Percentiles rank a stretch among this genome's conserved stretches.
These are phyloP conservation scores for Lineus longissimus DNA, from an alignment of 1,140 invertebrate genomes.

Conservation along the genomic window DNA sequence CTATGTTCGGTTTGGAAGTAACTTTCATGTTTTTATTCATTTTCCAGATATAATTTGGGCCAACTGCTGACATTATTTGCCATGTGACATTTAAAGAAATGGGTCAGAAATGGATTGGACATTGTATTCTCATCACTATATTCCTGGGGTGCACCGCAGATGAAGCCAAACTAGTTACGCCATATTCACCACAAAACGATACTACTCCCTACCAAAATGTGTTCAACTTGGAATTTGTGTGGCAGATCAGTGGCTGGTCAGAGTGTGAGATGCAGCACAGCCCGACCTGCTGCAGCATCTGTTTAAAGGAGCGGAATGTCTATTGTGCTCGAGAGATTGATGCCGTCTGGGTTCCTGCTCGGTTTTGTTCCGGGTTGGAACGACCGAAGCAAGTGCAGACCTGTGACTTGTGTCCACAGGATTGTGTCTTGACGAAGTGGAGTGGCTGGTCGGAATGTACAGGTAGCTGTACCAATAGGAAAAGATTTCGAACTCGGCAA, in stretches of 20 bases:
- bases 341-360: neutral
- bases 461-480: neutral
- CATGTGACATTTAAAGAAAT: neutral
- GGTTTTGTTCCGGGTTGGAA: neutral
- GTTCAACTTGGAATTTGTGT: neutral
- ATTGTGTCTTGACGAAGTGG: neutral
- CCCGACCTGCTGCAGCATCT: neutral
- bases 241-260: neutral
- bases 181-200: neutral
- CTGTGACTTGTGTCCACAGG: neutral
- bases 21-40: too few relatives aligned
- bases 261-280: conserved; percentile 3
- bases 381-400: neutral
- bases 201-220: neutral
- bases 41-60: too few relatives aligned
- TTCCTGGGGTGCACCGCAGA: neutral
- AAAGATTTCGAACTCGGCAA: neutral
- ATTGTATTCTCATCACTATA: conserved; percentile 8
- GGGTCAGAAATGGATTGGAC: conserved; percentile 6
- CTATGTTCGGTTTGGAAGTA: too few relatives aligned
- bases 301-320: neutral
- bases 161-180: conserved; percentile 16
- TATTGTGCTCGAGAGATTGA: neutral
- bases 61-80: too few relatives aligned
- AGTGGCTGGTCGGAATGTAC: neutral